Base-by-base conservation (phyloP, 2,888 invertebrate genomes). In the Epinotia ramella region DNA sequence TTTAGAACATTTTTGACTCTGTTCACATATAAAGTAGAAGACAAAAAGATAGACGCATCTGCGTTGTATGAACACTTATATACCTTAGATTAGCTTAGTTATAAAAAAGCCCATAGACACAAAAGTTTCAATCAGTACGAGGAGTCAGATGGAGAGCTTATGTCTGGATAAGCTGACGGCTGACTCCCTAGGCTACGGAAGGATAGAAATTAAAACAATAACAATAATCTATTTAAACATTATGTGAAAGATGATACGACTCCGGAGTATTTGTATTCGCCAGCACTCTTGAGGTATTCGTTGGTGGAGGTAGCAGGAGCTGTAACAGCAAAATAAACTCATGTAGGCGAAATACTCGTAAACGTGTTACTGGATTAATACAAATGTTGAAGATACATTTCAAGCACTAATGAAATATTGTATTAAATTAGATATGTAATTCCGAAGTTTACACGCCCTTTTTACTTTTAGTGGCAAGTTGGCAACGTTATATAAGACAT, bases 211-310 rank as follows among this genome's bases (percentile, higher is more conserved):
- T 40, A 0, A 49, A 16, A 49, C 7, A 18, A n/a, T 18, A 9
- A 13, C 7, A 70, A 40, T 53, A 33, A 33, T 33, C n/a, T 24
- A 24, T 11, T 56, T 53, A 6, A 66, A 59, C n/a, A 65, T 49
- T 76, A 71, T 60, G 71, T 57, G 11, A 72, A 76, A 11, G 76
- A 72, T 12, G 71, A 71, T 62, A 56, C 71, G 3, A 70, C n/a
- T n/a, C 62, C 57, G 56, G 71, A 60, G 63, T 76, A 76, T 67
- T 72, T 76, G 71, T 76, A 63, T 71, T 72, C 76, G 33, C 76
- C 76, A 46, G 66, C 66, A 40, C 76, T 76, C 28, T 49, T 49
- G 46, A 76, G n/a, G 56, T 66, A 28, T 9, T 49, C 28, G 46
- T 20, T 76, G 56, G 12, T 33, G 71, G 71, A 12, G 24, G 24